phyloP scores from a whole-genome alignment of 2,797 vertebrate genomes.

The Sebastes hubbsi region DNA sequence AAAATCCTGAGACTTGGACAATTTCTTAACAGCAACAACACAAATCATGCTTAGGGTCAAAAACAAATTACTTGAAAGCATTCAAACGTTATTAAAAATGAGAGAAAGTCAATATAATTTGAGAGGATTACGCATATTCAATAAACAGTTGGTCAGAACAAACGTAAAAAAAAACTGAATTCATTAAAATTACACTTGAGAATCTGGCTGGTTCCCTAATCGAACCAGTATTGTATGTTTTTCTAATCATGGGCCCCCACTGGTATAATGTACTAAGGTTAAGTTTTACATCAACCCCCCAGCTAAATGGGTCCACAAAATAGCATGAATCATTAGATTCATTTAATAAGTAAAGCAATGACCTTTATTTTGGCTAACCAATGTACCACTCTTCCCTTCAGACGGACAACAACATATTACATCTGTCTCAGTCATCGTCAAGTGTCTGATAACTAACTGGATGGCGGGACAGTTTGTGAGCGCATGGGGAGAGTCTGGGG shows the following conservation, averaged over 20 bases:
- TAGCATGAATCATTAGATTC: not conserved
- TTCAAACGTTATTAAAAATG: not conserved
- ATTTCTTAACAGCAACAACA: not conserved
- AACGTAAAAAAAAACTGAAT: not conserved
- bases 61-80: not conserved
- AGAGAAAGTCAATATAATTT: not conserved
- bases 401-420: constrained; percentile 64
- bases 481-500: constrained; percentile 34
- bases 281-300: not conserved
- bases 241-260: not conserved
- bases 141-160: not conserved
- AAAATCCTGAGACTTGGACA: not conserved
- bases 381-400: not conserved
- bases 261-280: not conserved
- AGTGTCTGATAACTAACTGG: constrained; percentile 51
- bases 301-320: not conserved
- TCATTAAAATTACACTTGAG: not conserved
- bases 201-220: not conserved
- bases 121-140: not conserved
- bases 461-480: constrained; percentile 43
- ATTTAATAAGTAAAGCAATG: not conserved
- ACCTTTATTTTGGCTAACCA: not conserved
- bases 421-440: constrained; percentile 37
- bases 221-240: not conserved
- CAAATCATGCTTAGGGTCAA: not conserved